Percentiles rank a stretch among this genome's conserved stretches.
Conservation (phyloP, 2,797 vertebrate species). For the Adrianichthys oophorus region DNA sequence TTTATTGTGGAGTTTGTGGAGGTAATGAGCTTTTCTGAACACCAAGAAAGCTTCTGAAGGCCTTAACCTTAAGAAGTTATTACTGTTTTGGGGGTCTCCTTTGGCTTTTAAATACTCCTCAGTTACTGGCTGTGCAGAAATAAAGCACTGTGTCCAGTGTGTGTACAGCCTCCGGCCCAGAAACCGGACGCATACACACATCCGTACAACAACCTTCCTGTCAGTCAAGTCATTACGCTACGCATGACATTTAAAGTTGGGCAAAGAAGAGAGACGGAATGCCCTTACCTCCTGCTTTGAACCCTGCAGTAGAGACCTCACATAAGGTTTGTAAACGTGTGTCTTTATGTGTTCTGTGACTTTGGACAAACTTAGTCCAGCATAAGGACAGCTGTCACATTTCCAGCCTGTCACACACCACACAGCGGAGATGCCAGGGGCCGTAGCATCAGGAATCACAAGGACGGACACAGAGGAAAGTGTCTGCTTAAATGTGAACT, state of each 20-base stretch:
- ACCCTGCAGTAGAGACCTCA: constrained; percentile 68
- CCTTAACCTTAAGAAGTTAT: neutral
- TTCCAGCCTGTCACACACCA: constrained; percentile 74
- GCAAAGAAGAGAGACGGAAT: constrained; percentile 68
- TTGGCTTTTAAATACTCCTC: constrained; percentile 1
- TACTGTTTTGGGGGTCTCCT: no score
- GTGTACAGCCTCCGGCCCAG: constrained; percentile 56
- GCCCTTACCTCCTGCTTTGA: constrained; percentile 69
- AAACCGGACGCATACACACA: constrained; percentile 72
- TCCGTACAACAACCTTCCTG: constrained; percentile 67
- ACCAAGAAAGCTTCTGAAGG: neutral
- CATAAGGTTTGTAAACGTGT: constrained; percentile 46
- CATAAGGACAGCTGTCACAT: constrained; percentile 82
- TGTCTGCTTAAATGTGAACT: constrained; percentile 15
- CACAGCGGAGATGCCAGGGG: constrained; percentile 70
- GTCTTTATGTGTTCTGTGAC: constrained; percentile 70
- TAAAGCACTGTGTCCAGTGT: constrained; percentile 39
- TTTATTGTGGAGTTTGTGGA: neutral
- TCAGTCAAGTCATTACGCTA: constrained; percentile 71
- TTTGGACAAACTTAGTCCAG: constrained; percentile 75
- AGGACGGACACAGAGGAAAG: constrained; percentile 63
- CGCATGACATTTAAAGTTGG: constrained; percentile 79
- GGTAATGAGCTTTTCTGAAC: neutral
- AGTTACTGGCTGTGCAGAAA: constrained; percentile 1
- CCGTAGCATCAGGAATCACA: constrained; percentile 64